A percentile compares a stretch with the other conserved stretches of the same genome.
These are phyloP conservation scores for Galbula dea DNA, from an alignment of 2,113 vertebrate species.

Conservation along the genomic window DNA sequence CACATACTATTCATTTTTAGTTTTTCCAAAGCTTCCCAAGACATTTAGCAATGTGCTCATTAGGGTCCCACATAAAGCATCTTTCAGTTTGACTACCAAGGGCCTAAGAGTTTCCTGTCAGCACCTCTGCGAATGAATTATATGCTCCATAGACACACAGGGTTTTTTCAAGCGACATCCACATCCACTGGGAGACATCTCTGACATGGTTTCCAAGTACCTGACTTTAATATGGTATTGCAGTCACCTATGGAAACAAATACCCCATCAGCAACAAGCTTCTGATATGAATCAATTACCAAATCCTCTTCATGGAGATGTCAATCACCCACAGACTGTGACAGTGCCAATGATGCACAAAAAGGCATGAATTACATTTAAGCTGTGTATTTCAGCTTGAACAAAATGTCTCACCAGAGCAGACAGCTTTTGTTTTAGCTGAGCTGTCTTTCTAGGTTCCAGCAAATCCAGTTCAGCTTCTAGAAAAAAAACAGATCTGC, in stretches of 20 bases:
- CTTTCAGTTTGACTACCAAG: not conserved
- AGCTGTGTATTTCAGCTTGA: not conserved
- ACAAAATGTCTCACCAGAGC: not conserved
- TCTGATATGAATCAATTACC: not conserved
- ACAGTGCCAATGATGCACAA: not conserved
- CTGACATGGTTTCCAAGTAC: not conserved
- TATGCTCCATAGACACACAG: too few species aligned
- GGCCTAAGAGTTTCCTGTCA: not conserved
- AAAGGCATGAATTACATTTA: not conserved
- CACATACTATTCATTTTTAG: fast-evolving
- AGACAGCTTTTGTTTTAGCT: not conserved
- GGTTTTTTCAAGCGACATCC: not conserved
- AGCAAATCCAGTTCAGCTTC: not conserved
- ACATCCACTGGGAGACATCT: not conserved
- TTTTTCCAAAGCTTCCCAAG: not conserved
- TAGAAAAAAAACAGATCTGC: not conserved
- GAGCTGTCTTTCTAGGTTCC: not conserved
- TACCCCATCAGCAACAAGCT: not conserved
- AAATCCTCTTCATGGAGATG: not conserved
- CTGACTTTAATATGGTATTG: not conserved
- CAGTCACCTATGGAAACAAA: not conserved
- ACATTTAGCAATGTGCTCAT: not conserved
- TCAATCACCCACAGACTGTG: not conserved
- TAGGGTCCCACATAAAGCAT: not conserved
- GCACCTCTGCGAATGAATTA: not conserved